Conservation (phyloP, 2,888 invertebrate genomes). For the Metopia argyrocephala region DNA sequence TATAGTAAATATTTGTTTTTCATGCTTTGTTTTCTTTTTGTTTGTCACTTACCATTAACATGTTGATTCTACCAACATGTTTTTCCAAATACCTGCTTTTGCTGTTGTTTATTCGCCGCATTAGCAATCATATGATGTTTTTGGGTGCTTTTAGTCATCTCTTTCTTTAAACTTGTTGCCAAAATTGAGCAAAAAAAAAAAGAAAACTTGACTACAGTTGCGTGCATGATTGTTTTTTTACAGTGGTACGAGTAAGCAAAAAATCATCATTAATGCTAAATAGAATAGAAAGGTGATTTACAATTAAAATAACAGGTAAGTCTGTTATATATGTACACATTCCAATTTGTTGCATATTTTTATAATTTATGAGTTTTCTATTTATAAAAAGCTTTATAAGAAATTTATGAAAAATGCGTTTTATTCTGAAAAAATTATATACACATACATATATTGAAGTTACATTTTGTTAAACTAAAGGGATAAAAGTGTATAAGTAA, state of each 20-base stretch:
- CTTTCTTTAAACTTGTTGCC: conserved; percentile 3
- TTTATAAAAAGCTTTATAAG: no score
- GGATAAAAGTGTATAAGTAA: no score
- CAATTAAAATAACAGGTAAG: no score
- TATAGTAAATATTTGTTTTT: neutral
- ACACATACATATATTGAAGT: no score
- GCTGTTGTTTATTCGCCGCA: conserved; percentile 44
- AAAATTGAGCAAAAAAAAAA: neutral
- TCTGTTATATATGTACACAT: neutral
- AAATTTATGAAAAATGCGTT: no score
- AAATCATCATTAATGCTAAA: neutral
- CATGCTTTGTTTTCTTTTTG: neutral
- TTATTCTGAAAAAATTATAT: no score
- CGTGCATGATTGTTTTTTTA: conserved; percentile 4
- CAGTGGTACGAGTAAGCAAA: conserved; percentile 33
- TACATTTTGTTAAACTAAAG: no score
- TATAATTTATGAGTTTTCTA: no score
- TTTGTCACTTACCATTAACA: neutral
- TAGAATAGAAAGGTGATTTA: no score
- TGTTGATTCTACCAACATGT: neutral
- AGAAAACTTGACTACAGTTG: conserved; percentile 13
- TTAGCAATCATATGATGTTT: conserved; percentile 18
- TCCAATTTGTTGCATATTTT: no score
- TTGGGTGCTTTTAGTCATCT: conserved; percentile 6
- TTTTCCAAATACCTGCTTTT: conserved; percentile 41